Evolutionary conservation across 1,140 invertebrate genomes (phyloP), one percentile per base, ranked within the genome.

Genomic region (Pogonomyrmex californicus): DNA sequence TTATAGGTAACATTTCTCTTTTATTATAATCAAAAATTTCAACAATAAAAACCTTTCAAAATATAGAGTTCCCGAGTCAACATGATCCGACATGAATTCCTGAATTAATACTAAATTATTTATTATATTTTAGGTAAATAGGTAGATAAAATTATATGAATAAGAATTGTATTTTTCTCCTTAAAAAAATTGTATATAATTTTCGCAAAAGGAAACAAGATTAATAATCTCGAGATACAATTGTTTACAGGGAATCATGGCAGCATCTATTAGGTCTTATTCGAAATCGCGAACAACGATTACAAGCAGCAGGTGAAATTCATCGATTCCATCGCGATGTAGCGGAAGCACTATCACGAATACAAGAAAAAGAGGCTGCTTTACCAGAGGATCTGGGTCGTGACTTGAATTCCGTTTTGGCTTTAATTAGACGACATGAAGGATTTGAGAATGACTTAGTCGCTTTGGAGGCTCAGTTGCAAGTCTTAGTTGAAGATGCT

Each of bases 281-380:
- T 60, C 97, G 98, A 88, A 97, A 98, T 78, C 96, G 99, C 14
- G 98, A 98, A 87, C 97, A 98, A 83, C 97, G 98, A 70, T 96
- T 99, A 9, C 97, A 97, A 91, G 99, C 98, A 0, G 99, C 99
- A 6, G 99, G 98, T 30, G 98, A 99, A 95, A 99, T 99, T 87
- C 99, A 99, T 95, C 96, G 98, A 56, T 99, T 99, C 96, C 99
- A 99, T 95, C 97, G 99, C 36, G 99, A 99, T 94, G 98, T 99
- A 0, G 98, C 98, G 7, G 99, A 99, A 93, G 98, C 99, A 5
- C 94, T 99, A 1, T 98, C 98, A 12, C 96, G 99, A 41, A 99
- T 99, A 49, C 97, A 98, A 89, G 98, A 98, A 92, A 99, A 99
- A 94, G 97, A 97, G 88, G 97, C 97, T 3, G 97, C 97, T 4